Evolutionary conservation across 1,140 invertebrate species (phyloP), one percentile per base, ranked within the genome.

Genomic region (Drosophila bipectinata): DNA sequence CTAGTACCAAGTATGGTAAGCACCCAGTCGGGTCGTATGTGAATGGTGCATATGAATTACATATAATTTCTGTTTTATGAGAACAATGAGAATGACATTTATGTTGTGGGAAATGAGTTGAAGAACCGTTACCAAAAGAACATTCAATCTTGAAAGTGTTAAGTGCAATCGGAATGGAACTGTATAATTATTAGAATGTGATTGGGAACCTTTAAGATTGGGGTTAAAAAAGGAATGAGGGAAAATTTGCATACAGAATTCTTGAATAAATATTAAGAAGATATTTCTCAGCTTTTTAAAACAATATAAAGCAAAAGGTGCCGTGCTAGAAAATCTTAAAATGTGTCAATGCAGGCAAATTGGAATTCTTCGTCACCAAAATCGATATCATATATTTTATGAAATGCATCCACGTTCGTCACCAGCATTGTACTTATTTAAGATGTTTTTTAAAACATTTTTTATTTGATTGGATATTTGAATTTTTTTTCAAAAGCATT

Each of bases 71-170:
- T 59, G 39, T 47, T 54, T 51, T 59, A 68, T 69, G 69, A 30
- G 77, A 74, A 55, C 73, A 77, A 54, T 79, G 77, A 45, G 62
- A 74, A 79, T 80, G 77, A 74, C 71, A 73, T 73, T 73, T 73
- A 60, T 75, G 77, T 79, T 79, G 77, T 80, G 63, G 37, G 63
- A 75, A 75, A 74, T 75, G 72, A 75, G 71, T 69, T 69, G 54
- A 41, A 47, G 72, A 56, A 75, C 72, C 72, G 72, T 74, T 75
- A 75, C 60, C 34, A 73, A 54, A 47, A 57, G 26, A 37, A 37
- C 14, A 4, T 34, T 28, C 39, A 73, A 63, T 52, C 71, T 41
- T 51, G 53, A 74, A 74, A 75, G 72, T 75, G 72, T 58, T 75
- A 75, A 75, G 54, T 75, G 72, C 69, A 62, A 69, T 67, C 49